Percentiles rank a stretch among this genome's conserved stretches.
Conservation (phyloP, 2,888 invertebrate species). For the Hypercompe scribonia region DNA sequence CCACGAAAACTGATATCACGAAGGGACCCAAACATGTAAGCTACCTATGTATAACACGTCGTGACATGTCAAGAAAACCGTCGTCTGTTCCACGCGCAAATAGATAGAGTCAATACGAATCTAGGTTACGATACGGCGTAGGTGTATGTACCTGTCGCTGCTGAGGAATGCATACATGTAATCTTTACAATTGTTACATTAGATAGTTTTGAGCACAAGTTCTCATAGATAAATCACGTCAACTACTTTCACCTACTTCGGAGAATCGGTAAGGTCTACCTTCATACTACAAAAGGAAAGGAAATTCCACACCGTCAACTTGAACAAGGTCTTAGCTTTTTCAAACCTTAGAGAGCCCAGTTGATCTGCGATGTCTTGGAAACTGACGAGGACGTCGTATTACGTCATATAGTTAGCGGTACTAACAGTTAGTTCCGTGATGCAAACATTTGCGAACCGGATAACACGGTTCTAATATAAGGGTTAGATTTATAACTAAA, state of each 20-base stretch:
- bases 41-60: background rate
- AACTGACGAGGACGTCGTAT: constrained; percentile 18
- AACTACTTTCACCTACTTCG: constrained; percentile 12
- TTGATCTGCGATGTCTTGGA: constrained; percentile 25
- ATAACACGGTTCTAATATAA: constrained; percentile 1
- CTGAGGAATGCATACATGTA: constrained; percentile 14
- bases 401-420: constrained; percentile 19
- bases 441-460: constrained; percentile 10
- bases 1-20: background rate
- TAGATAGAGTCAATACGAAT: constrained; percentile 16
- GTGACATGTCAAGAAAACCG: constrained; percentile 1
- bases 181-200: constrained; percentile 19
- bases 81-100: background rate
- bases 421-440: constrained; percentile 19
- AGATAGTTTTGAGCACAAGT: background rate
- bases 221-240: background rate
- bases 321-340: constrained; percentile 14
- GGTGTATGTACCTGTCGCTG: constrained; percentile 8
- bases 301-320: constrained; percentile 13
- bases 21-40: background rate
- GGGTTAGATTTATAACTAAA: background rate
- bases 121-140: constrained; percentile 24
- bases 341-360: constrained; percentile 8
- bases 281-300: background rate
- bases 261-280: constrained; percentile 11